Percentiles rank a stretch among this genome's conserved stretches.
phyloP scores from a whole-genome alignment of 2,888 invertebrate genomes.

The Biston betularia region DNA sequence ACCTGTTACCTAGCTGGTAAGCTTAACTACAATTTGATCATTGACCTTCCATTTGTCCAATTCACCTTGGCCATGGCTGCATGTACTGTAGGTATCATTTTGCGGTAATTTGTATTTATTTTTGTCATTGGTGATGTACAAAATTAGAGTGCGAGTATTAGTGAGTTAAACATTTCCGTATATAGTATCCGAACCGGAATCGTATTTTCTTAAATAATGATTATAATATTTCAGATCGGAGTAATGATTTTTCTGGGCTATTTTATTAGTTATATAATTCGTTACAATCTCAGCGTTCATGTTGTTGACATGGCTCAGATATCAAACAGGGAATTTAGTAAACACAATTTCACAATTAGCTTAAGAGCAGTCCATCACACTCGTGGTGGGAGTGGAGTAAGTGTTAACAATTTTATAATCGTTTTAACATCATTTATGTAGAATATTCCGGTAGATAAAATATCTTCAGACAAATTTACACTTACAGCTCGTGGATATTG shows the following conservation, averaged over 20 bases:
- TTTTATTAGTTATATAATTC: conserved; percentile 76
- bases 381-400: conserved; percentile 46
- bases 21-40: conserved; percentile 21
- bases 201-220: background rate
- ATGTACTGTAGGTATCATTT: conserved; percentile 18
- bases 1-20: background rate
- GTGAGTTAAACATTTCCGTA: conserved; percentile 57
- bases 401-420: conserved; percentile 21
- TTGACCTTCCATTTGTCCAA: conserved; percentile 38
- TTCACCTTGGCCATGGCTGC: conserved; percentile 53
- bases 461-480: background rate
- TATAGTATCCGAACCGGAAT: conserved; percentile 14
- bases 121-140: conserved; percentile 60
- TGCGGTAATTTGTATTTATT: conserved; percentile 32
- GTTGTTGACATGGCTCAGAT: conserved; percentile 75
- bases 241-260: conserved; percentile 86
- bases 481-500: conserved; percentile 66
- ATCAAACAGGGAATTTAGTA: conserved; percentile 49
- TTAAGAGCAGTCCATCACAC: background rate
- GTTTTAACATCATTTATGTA: background rate
- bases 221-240: conserved; percentile 66
- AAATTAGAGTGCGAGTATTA: conserved; percentile 73
- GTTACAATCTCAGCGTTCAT: conserved; percentile 79
- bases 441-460: background rate
- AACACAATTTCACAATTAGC: conserved; percentile 21